Percentiles rank a stretch among this genome's conserved stretches.
Evolutionary conservation across 2,888 invertebrate species (phyloP).

Genomic region (Polymixis lichenea): DNA sequence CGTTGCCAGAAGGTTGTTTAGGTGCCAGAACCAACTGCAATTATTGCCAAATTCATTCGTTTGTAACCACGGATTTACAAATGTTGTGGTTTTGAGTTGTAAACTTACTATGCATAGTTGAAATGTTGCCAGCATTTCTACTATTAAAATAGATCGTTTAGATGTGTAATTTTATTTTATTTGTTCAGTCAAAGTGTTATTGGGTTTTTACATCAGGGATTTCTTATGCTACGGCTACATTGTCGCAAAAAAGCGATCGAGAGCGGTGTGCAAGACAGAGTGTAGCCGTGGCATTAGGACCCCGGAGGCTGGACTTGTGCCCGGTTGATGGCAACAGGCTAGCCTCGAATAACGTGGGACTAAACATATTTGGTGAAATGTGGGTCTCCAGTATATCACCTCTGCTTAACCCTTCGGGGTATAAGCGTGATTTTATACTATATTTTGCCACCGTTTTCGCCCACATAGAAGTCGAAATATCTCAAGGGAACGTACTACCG

Average conservation of each 20-base stretch:
- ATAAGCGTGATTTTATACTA: too few relatives aligned
- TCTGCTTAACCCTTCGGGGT: neutral
- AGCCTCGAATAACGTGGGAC: neutral
- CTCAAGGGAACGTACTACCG: too few relatives aligned
- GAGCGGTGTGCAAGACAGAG: too few relatives aligned
- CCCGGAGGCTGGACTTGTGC: neutral
- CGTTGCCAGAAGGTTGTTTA: conserved; percentile 17
- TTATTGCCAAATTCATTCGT: conserved; percentile 42
- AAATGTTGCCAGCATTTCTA: neutral
- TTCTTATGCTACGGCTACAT: neutral
- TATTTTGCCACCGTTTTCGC: too few relatives aligned
- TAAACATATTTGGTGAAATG: neutral
- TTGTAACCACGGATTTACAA: conserved; percentile 18
- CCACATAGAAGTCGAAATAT: too few relatives aligned
- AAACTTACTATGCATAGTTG: conserved; percentile 7
- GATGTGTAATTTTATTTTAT: too few relatives aligned
- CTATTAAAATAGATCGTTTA: neutral
- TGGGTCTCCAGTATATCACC: neutral
- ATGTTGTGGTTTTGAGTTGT: conserved; percentile 15
- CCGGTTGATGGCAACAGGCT: too few relatives aligned
- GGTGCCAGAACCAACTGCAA: conserved; percentile 42
- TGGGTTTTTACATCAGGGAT: neutral
- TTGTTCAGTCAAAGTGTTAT: neutral
- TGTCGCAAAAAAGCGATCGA: too few relatives aligned
- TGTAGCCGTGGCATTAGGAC: neutral